Percentiles rank a stretch among this genome's conserved stretches.
Conservation (phyloP, 2,797 vertebrate species). For the Numenius phaeopus region DNA sequence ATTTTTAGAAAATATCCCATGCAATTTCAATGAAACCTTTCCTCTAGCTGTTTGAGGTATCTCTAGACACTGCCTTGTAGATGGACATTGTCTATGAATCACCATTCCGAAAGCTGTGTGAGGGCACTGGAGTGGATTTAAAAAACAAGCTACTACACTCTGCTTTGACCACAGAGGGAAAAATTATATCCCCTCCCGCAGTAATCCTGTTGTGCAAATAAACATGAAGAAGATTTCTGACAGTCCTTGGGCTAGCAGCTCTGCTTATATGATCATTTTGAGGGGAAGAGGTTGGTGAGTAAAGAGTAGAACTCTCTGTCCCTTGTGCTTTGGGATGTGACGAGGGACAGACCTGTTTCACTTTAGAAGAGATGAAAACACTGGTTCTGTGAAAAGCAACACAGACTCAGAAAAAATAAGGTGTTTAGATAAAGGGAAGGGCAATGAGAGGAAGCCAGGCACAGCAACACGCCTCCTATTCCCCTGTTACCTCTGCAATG, state of each 20-base stretch:
- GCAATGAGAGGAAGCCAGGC: neutral
- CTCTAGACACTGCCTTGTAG: neutral
- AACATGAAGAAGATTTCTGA: neutral
- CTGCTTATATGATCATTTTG: neutral
- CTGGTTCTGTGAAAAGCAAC: neutral
- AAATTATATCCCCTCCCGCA: neutral
- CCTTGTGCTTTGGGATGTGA: neutral
- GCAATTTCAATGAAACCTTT: neutral
- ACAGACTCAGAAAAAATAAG: neutral
- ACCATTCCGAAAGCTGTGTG: neutral
- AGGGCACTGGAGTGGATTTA: neutral
- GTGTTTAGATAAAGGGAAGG: neutral
- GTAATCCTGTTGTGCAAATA: neutral
- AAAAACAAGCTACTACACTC: neutral
- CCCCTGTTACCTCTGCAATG: neutral
- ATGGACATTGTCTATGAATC: neutral
- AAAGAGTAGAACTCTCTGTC: neutral
- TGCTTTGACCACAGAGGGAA: neutral
- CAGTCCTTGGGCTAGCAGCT: neutral
- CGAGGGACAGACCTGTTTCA: neutral
- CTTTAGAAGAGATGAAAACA: neutral
- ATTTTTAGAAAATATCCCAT: neutral
- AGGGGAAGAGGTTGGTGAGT: neutral
- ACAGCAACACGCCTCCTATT: neutral
- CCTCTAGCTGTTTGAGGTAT: neutral